Conservation (phyloP, 2,888 invertebrate genomes). For the Polietes domitor region DNA sequence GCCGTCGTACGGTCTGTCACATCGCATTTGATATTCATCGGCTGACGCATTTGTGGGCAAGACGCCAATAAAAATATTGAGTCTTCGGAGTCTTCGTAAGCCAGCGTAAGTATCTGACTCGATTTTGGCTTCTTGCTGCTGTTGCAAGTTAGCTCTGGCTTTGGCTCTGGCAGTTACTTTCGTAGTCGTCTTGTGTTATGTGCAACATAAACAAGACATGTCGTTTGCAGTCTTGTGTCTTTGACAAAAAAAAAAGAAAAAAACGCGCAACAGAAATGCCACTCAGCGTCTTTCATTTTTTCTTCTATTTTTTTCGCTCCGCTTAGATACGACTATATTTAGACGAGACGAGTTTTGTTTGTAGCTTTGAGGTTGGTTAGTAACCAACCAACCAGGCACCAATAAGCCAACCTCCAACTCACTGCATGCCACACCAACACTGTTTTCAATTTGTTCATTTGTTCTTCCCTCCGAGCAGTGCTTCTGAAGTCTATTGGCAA, state of each 20-base stretch:
- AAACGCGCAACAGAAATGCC: neutral
- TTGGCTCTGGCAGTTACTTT: neutral
- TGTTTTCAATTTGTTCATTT: neutral
- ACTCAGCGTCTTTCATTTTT: neutral
- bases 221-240: conserved; percentile 1
- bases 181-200: neutral
- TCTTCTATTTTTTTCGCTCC: neutral
- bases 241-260: neutral
- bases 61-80: conserved; percentile 41
- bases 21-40: conserved; percentile 5
- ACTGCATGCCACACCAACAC: conserved; percentile 29
- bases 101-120: neutral
- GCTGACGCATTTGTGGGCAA: conserved; percentile 47
- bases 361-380: neutral
- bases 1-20: neutral
- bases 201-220: conserved; percentile 43
- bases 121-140: neutral
- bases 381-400: neutral
- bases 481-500: neutral
- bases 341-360: conserved; percentile 48
- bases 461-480: neutral
- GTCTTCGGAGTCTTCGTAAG: neutral
- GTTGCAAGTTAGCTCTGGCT: neutral
- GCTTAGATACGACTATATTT: conserved; percentile 39
- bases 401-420: neutral